These are phyloP conservation scores for Scortum barcoo DNA, from an alignment of 2,113 vertebrate genomes.

Conservation along the genomic window DNA sequence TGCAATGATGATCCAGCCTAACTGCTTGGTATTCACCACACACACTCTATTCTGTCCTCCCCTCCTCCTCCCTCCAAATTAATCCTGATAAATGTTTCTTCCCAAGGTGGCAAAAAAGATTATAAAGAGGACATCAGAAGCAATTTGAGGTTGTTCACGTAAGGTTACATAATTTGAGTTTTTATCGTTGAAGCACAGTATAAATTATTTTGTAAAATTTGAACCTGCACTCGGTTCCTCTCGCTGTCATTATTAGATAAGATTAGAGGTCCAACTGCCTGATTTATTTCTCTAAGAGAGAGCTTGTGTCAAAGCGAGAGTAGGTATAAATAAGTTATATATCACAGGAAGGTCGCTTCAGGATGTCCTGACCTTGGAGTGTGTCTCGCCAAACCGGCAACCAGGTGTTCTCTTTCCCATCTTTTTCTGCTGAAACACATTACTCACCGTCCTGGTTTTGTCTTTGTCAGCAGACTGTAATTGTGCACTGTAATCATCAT, in stretches of 20 bases:
- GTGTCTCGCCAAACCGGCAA: not conserved
- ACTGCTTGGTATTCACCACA: constrained; percentile 36
- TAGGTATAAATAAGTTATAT: not conserved
- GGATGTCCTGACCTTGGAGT: constrained; percentile 6
- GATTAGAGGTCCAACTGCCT: not conserved
- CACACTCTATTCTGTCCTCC: constrained; percentile 6
- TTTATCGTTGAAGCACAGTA: constrained; percentile 4
- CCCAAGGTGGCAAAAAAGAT: constrained; percentile 50
- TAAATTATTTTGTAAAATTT: constrained; percentile 1
- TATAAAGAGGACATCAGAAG: constrained; percentile 51
- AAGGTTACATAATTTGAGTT: constrained; percentile 12
- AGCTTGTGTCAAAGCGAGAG: constrained; percentile 3
- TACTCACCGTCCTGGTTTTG: not conserved
- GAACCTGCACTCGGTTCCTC: not conserved
- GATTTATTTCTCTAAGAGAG: not conserved
- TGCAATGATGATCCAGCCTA: constrained; percentile 36
- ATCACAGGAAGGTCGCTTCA: constrained; percentile 9
- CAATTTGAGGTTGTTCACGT: constrained; percentile 12
- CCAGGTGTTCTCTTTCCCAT: not conserved
- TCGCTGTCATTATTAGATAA: constrained; percentile 8
- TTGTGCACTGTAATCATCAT: not conserved
- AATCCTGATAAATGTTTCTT: constrained; percentile 64
- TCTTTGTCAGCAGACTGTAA: not conserved
- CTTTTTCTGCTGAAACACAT: not conserved
- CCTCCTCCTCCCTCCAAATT: constrained; percentile 47